Conservation (phyloP, 2,888 invertebrate genomes). For the Rhagonycha fulva region DNA sequence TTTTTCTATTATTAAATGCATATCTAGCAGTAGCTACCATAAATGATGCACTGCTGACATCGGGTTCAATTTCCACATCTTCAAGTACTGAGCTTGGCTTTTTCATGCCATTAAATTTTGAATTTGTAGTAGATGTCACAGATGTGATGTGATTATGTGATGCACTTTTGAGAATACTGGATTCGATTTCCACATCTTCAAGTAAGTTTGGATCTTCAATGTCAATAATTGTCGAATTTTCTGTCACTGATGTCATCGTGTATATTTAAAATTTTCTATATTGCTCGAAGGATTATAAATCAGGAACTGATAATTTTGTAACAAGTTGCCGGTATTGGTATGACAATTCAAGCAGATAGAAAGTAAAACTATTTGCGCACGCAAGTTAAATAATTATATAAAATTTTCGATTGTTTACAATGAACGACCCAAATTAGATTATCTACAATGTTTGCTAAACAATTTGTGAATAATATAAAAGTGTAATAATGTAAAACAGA, state of each 20-base stretch:
- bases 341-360: too few species aligned
- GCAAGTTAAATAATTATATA: neutral
- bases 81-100: neutral
- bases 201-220: neutral
- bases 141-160: neutral
- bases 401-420: neutral
- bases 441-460: neutral
- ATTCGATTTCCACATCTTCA: neutral
- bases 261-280: neutral
- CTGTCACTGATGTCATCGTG: neutral
- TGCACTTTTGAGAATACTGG: neutral
- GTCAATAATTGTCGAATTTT: neutral
- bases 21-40: constrained; percentile 68
- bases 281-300: neutral
- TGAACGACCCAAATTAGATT: neutral
- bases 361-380: neutral
- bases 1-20: constrained; percentile 79
- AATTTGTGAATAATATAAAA: neutral
- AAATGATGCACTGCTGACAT: constrained; percentile 18
- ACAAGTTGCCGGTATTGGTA: too few species aligned
- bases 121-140: neutral
- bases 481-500: neutral
- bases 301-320: neutral
- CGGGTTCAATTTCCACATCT: neutral
- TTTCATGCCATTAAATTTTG: neutral